Percentiles rank a stretch among this genome's conserved stretches.
Conservation (phyloP, 2,888 invertebrate genomes). For the Aphrophora alni region DNA sequence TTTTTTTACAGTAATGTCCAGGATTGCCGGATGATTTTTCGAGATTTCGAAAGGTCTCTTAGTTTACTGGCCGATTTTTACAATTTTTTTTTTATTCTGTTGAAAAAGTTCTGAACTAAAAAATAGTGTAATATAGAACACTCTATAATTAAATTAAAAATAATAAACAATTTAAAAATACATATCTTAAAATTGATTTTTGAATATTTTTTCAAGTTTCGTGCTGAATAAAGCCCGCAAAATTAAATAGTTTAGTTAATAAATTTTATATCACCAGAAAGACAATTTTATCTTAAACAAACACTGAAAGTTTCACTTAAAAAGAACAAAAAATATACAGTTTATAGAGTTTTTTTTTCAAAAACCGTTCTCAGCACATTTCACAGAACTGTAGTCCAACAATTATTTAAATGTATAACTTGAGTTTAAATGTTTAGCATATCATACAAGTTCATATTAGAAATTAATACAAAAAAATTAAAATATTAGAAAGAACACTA, state of each 20-base stretch:
- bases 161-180: neutral
- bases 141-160: neutral
- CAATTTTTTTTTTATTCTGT: neutral
- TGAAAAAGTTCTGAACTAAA: neutral
- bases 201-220: neutral
- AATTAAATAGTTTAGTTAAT: neutral
- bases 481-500: neutral
- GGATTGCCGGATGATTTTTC: too few species aligned
- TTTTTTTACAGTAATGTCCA: too few species aligned
- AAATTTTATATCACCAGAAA: neutral
- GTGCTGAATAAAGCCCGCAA: neutral
- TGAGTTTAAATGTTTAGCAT: neutral
- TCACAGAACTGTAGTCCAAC: neutral
- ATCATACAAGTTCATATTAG: neutral
- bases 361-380: neutral
- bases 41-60: too few species aligned
- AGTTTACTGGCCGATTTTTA: too few species aligned
- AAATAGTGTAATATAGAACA: neutral
- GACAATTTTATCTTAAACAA: neutral
- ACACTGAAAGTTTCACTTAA: neutral
- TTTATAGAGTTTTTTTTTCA: neutral
- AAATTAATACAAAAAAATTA: neutral
- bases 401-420: neutral
- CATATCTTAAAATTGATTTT: neutral
- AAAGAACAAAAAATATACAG: neutral